phyloP scores from a whole-genome alignment of 2,113 vertebrate species.

The Calidris pugnax region DNA sequence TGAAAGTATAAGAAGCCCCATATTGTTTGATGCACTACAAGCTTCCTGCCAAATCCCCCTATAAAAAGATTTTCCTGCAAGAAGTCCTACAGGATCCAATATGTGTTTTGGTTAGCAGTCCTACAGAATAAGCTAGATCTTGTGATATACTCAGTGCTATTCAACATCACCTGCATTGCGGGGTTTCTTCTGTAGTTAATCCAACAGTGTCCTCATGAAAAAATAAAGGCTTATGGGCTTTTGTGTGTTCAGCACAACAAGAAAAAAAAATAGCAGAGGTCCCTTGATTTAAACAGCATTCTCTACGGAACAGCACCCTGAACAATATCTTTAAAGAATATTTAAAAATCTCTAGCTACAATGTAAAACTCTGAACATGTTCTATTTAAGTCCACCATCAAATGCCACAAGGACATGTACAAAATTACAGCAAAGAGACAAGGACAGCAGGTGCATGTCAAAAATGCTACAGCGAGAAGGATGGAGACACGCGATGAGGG shows the following conservation, averaged over 20 bases:
- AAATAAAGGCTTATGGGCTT: not conserved
- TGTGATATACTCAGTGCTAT: not conserved
- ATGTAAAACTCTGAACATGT: not conserved
- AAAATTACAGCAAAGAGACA: not conserved
- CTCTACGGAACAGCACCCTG: not conserved
- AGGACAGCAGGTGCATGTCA: not conserved
- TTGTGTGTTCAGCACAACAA: not conserved
- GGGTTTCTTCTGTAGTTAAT: not conserved
- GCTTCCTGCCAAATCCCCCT: not conserved
- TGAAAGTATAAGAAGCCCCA: not conserved
- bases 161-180: not conserved
- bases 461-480: not conserved
- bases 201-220: not conserved
- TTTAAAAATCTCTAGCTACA: not conserved
- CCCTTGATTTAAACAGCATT: not conserved
- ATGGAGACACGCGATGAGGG: not conserved
- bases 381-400: not conserved
- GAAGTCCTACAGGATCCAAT: not conserved
- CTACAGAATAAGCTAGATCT: not conserved
- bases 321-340: not conserved
- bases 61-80: not conserved
- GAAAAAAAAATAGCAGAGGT: not conserved
- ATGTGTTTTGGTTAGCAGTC: not conserved
- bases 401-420: not conserved
- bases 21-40: not conserved